Percentiles rank a stretch among this genome's conserved stretches.
These are phyloP conservation scores for Melanerpes formicivorus DNA, from an alignment of 2,113 vertebrate species.

Conservation along the genomic window DNA sequence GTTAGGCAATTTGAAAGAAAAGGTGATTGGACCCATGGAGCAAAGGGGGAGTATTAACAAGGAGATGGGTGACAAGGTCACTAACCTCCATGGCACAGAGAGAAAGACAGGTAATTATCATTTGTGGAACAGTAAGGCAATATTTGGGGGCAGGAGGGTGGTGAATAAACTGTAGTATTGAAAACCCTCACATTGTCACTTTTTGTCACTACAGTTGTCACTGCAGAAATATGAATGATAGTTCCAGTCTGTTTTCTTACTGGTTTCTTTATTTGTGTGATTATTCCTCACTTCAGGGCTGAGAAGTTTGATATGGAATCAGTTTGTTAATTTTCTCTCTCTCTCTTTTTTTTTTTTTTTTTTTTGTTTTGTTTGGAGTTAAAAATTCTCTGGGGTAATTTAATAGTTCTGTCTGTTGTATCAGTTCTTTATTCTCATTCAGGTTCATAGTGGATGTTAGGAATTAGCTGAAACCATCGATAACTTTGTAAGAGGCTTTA, in stretches of 20 bases:
- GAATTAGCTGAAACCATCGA: background rate
- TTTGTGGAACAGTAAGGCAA: slow-evolving; percentile 32
- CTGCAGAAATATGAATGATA: background rate
- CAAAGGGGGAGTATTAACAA: slow-evolving; percentile 47
- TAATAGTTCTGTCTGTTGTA: background rate
- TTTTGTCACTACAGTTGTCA: background rate
- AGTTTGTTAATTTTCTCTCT: no score
- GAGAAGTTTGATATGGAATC: background rate
- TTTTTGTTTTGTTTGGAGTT: no score
- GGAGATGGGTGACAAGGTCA: slow-evolving; percentile 33
- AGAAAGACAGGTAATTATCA: slow-evolving; percentile 34
- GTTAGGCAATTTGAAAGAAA: slow-evolving; percentile 58
- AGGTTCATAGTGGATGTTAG: background rate
- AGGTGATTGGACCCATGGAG: slow-evolving; percentile 22
- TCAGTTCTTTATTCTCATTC: background rate
- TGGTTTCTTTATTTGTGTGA: background rate
- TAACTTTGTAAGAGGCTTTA: background rate
- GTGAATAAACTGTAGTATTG: background rate
- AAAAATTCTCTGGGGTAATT: background rate
- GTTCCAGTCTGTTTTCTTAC: background rate
- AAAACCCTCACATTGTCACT: background rate
- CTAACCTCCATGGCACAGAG: background rate
- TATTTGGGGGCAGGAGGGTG: slow-evolving; percentile 6
- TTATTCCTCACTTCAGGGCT: background rate
- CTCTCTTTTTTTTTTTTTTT: no score